Evolutionary conservation across 2,797 vertebrate genomes (phyloP).

Genomic region (Macropodus opercularis): DNA sequence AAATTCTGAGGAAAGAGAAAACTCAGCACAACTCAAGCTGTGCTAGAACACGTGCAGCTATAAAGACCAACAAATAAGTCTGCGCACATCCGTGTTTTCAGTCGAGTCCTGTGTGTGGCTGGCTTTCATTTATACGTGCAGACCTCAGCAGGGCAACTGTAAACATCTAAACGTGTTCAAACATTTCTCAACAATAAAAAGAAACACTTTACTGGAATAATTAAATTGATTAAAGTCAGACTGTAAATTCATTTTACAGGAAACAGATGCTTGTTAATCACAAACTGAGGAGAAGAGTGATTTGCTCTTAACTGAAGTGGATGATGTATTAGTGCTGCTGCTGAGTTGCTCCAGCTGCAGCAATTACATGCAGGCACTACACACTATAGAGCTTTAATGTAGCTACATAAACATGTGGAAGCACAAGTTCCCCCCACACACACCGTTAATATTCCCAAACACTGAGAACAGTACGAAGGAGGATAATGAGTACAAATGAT

Average conservation of each 20-base stretch:
- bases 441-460: conserved; percentile 14
- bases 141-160: neutral
- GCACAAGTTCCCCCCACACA: conserved; percentile 13
- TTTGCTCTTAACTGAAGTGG: conserved; percentile 54
- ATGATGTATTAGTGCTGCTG: conserved; percentile 41
- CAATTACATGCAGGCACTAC: conserved; percentile 31
- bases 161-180: neutral
- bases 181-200: conserved; percentile 8
- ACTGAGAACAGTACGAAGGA: conserved; percentile 2
- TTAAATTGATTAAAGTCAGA: conserved; percentile 33
- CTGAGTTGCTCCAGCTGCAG: conserved; percentile 36
- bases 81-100: neutral
- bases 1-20: neutral
- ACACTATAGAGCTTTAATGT: neutral
- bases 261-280: conserved; percentile 56
- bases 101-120: neutral
- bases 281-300: conserved; percentile 36
- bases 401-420: neutral
- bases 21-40: neutral
- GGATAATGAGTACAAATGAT: conserved; percentile 53
- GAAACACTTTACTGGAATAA: conserved; percentile 6
- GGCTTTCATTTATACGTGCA: neutral
- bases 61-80: neutral
- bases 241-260: conserved; percentile 14
- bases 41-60: neutral